phyloP scores from a whole-genome alignment of 1,140 invertebrate genomes.

The Leptoteleia sp. region DNA sequence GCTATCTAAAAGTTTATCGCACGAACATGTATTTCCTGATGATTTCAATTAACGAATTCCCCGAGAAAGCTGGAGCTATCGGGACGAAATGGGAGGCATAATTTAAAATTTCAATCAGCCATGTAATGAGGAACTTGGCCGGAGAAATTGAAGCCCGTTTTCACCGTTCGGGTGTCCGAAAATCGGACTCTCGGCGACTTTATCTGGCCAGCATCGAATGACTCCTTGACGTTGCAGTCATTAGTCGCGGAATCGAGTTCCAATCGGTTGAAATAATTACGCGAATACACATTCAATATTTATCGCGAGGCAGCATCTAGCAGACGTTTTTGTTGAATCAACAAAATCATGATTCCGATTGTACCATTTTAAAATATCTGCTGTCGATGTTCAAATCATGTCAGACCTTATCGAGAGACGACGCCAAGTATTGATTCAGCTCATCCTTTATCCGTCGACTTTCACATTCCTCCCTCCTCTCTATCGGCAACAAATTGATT shows the following conservation, averaged over 20 bases:
- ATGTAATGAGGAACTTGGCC: slow-evolving; percentile 2
- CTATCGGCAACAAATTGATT: slow-evolving; percentile 65
- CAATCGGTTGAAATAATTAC: slow-evolving; percentile 26
- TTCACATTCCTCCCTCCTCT: slow-evolving; percentile 40
- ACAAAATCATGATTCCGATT: slow-evolving; percentile 61
- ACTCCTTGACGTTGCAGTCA: slow-evolving; percentile 5
- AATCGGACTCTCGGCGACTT: slow-evolving; percentile 1
- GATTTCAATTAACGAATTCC: too few species aligned
- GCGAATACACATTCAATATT: slow-evolving; percentile 47
- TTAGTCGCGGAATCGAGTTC: slow-evolving; percentile 21
- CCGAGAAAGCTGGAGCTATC: slow-evolving; percentile 1
- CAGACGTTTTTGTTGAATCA: slow-evolving; percentile 50
- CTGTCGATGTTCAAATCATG: slow-evolving; percentile 65
- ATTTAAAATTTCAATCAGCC: slow-evolving; percentile 8
- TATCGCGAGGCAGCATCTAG: slow-evolving; percentile 33
- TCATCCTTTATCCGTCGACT: slow-evolving; percentile 63
- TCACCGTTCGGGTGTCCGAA: slow-evolving; percentile 1
- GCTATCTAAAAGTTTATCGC: not conserved
- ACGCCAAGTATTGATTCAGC: slow-evolving; percentile 65
- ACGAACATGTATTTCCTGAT: too few species aligned
- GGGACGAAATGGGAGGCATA: not conserved
- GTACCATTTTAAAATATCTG: slow-evolving; percentile 63
- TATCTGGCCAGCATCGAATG: slow-evolving; percentile 15
- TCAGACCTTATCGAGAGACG: slow-evolving; percentile 62
- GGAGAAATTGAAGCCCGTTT: slow-evolving; percentile 9